Evolutionary conservation across 2,797 vertebrate genomes (phyloP), one percentile per base, ranked within the genome.

Genomic region (Danionella dracula): DNA sequence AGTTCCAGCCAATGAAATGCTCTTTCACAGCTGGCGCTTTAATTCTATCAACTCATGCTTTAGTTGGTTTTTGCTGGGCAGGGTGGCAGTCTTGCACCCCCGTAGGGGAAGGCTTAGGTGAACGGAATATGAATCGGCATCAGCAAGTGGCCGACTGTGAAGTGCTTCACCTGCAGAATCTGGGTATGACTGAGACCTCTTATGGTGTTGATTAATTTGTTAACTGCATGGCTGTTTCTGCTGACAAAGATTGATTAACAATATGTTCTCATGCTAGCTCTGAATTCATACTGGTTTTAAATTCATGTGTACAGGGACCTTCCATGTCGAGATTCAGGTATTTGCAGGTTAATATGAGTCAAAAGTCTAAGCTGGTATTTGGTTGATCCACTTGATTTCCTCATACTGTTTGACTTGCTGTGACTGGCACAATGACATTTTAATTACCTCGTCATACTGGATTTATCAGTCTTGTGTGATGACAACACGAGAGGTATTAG

Each of bases 201-300:
- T 23, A 40, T 69, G 34, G 4, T 15, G 38, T 31, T 66, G 42
- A 56, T 40, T 16, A 34, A 5, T 31, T 32, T 2, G 27, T 17
- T 63, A 15, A 5, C 40, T 16, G n/a, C 31, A 31, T n/a, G 27
- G 8, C 4, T 7, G 11, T 2, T 50, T 19, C 19, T 21, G 21
- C 9, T 44, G 27, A 37, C 42, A 16, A 31, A 16, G 23, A 68
- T 57, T 67, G 50, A 67, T 66, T 29, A 10, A 12, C 15, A 17
- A 4, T 34, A 31, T 38, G 34, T 37, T 65, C 12, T 29, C 32
- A 15, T 27, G 16, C 17, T 57, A 48, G 51, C 23, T 68, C 32
- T 64, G 31, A 64, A 32, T 64, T 34, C 32, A 48, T 8, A 35
- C 42, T 35, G 35, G 53, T 20, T 51, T 27, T 50, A 68, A 72